These are phyloP conservation scores for Thunnus maccoyii DNA, from an alignment of 2,113 vertebrate genomes.

Conservation along the genomic window DNA sequence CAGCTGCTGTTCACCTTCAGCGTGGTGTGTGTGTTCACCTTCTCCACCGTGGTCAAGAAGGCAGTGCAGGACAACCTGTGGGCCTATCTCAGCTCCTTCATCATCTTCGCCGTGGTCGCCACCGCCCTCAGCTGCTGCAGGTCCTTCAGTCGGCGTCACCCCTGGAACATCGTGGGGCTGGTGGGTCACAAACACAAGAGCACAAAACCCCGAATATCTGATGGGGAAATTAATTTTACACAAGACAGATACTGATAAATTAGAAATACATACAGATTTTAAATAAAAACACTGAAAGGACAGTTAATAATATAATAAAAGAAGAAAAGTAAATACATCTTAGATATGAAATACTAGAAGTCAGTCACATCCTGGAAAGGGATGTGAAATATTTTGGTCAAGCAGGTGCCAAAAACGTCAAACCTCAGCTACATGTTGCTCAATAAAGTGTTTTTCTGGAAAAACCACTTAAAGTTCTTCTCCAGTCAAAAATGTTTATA, in stretches of 20 bases:
- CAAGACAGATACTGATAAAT: not conserved
- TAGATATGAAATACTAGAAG: not conserved
- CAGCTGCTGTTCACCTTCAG: conserved; percentile 85
- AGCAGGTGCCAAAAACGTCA: too few relatives aligned
- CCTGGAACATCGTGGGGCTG: conserved; percentile 84
- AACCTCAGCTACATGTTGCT: not conserved
- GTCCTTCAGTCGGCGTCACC: conserved; percentile 75
- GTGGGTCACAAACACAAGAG: conserved; percentile 60
- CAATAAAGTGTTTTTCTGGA: not conserved
- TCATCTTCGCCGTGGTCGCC: conserved; percentile 70
- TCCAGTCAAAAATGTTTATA: too few relatives aligned
- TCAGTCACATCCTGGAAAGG: not conserved
- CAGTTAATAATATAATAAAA: too few relatives aligned
- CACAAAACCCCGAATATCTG: not conserved
- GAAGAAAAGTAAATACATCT: not conserved
- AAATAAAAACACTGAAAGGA: too few relatives aligned
- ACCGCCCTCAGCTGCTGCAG: conserved; percentile 57
- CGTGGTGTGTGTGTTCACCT: conserved; percentile 84
- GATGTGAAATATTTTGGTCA: conserved; percentile 21
- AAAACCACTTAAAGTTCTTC: not conserved
- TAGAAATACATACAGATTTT: too few relatives aligned
- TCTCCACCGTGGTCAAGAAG: conserved; percentile 69
- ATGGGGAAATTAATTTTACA: not conserved
- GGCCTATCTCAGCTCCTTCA: conserved; percentile 78
- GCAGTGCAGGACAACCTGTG: conserved; percentile 69